A percentile compares a stretch with the other conserved stretches of the same genome.
Evolutionary conservation across 2,888 invertebrate genomes (phyloP).

Genomic region (Lasioglossum lativentre): DNA sequence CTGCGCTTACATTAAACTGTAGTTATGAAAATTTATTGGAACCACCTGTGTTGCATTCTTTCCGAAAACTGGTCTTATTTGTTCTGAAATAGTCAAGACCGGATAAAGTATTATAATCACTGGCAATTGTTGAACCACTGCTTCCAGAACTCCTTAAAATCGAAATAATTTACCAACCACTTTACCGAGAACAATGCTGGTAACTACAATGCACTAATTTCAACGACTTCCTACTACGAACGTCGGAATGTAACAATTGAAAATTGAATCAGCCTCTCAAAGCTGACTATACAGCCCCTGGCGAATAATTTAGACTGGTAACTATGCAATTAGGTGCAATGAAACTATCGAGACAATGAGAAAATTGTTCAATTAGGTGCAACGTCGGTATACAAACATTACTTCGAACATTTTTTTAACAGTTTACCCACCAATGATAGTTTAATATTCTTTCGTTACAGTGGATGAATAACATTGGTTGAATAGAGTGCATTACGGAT

Average conservation of each 20-base stretch:
- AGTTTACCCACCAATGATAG: not conserved
- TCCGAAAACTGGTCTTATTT: not conserved
- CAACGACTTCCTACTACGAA: not conserved
- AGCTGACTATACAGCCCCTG: not conserved
- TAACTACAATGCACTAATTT: not conserved
- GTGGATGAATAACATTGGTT: not conserved
- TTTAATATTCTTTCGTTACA: not conserved
- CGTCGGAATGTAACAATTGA: not conserved
- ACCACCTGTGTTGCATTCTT: not conserved
- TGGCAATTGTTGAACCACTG: not conserved
- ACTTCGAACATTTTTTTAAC: not conserved
- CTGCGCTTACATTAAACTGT: not conserved
- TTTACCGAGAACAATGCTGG: not conserved
- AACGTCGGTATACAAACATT: not conserved
- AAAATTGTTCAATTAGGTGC: conserved; percentile 6
- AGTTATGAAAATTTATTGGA: not conserved
- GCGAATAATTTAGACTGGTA: not conserved
- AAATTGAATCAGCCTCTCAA: not conserved
- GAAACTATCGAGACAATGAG: not conserved
- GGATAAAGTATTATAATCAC: not conserved
- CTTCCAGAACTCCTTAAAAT: not conserved
- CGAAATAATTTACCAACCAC: not conserved
- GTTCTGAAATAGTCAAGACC: not conserved
- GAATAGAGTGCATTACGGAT: not conserved
- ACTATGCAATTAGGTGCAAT: conserved; percentile 2